phyloP scores from a whole-genome alignment of 2,888 invertebrate genomes.

The Antheraea yamamai region DNA sequence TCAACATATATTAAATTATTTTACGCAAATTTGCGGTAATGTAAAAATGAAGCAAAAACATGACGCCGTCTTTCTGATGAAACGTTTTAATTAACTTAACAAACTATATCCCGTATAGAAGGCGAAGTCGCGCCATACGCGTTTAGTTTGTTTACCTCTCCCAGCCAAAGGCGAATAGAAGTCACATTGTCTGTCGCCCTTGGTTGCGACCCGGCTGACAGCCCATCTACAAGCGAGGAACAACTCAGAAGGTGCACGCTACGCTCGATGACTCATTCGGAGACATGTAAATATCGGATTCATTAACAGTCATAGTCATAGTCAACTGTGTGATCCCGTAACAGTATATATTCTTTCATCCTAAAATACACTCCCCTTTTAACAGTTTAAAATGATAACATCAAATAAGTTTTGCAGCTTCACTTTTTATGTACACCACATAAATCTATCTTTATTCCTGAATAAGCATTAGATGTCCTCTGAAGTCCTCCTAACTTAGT shows the following conservation, averaged over 20 bases:
- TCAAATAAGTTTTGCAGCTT: not conserved
- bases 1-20: too few species aligned
- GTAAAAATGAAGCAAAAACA: not conserved
- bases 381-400: not conserved
- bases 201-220: slow-evolving; percentile 45
- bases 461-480: too few species aligned
- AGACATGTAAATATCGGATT: not conserved
- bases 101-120: slow-evolving; percentile 33
- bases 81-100: slow-evolving; percentile 44
- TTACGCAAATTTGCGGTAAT: not conserved
- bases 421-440: not conserved
- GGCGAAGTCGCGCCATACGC: slow-evolving; percentile 34
- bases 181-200: slow-evolving; percentile 74
- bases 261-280: not conserved
- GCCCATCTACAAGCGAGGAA: slow-evolving; percentile 21
- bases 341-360: too few species aligned
- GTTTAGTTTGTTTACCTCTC: slow-evolving; percentile 65
- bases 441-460: not conserved
- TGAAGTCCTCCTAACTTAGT: not conserved
- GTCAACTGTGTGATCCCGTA: not conserved
- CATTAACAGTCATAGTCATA: not conserved
- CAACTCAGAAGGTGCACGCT: slow-evolving; percentile 20
- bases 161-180: slow-evolving; percentile 69
- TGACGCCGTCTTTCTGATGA: slow-evolving; percentile 10
- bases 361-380: not conserved